Evolutionary conservation across 2,113 vertebrate genomes (phyloP).

Genomic region (Mesembrinibis cayennensis): DNA sequence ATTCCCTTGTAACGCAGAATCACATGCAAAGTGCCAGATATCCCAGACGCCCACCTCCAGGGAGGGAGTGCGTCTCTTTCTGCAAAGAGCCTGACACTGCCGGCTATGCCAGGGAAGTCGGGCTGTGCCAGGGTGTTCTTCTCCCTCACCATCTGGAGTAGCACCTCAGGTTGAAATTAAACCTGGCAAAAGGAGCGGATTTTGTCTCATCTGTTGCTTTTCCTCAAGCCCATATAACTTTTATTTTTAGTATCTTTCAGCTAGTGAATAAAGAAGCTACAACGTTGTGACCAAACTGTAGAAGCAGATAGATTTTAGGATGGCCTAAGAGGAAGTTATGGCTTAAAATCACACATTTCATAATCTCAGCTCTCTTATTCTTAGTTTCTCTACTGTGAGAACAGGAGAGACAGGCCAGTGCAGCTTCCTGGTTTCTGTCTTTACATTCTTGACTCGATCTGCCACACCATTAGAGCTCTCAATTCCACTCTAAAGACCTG

Average conservation of each 20-base stretch:
- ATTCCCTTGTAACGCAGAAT: not conserved
- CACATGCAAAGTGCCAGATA: not conserved
- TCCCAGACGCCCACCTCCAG: not conserved
- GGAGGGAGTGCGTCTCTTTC: not conserved
- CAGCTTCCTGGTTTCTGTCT: not conserved
- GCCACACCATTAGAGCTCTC: not conserved
- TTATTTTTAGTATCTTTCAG: not conserved
- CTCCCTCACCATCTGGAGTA: constrained; percentile 15
- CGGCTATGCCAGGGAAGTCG: not conserved
- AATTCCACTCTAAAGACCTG: not conserved
- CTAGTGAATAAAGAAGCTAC: not conserved
- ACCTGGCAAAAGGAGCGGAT: not conserved
- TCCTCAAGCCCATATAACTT: not conserved
- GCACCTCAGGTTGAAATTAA: not conserved
- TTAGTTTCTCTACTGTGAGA: not conserved
- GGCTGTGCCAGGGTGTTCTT: constrained; percentile 15
- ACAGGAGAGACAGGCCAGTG: not conserved
- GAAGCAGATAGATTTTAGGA: not conserved
- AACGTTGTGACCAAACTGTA: not conserved
- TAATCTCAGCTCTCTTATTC: not conserved
- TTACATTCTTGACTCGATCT: not conserved
- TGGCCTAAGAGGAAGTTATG: not conserved
- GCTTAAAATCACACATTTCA: not conserved
- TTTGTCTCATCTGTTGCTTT: not conserved
- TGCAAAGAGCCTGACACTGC: not conserved